Conservation (phyloP, 2,797 vertebrate species). For the Pithecia hirsuta region DNA sequence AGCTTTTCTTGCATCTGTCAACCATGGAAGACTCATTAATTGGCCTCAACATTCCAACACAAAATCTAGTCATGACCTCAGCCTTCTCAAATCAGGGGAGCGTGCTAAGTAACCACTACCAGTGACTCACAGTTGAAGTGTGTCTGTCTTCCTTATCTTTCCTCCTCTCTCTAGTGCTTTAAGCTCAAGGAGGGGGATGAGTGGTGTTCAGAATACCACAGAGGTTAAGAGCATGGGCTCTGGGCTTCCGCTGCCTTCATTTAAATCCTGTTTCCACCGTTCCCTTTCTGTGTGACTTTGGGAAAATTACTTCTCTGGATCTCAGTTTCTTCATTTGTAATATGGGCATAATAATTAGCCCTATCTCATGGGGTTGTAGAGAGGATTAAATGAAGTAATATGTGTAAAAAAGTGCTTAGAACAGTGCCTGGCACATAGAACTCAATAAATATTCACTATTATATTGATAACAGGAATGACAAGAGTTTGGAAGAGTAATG, state of each 20-base stretch:
- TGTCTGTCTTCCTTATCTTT: not conserved
- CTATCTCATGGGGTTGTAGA: not conserved
- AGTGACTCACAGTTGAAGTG: not conserved
- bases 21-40: not conserved
- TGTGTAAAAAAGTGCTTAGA: not conserved
- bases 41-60: not conserved
- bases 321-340: slow-evolving; percentile 26
- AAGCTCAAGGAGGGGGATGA: not conserved
- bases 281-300: slow-evolving; percentile 32
- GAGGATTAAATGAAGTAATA: slow-evolving; percentile 1
- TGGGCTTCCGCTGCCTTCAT: not conserved
- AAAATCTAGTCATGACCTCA: not conserved
- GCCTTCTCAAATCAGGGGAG: not conserved
- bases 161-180: not conserved
- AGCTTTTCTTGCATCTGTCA: not conserved
- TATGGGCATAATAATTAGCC: not conserved
- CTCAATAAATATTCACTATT: not conserved
- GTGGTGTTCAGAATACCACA: not conserved
- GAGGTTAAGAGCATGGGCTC: not conserved
- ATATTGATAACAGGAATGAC: not conserved
- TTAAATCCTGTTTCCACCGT: not conserved
- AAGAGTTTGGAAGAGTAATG: slow-evolving; percentile 1
- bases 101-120: not conserved
- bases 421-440: not conserved
- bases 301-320: not conserved